Conservation (phyloP, 1,140 invertebrate species). For the Pseudomyrmex gracilis region DNA sequence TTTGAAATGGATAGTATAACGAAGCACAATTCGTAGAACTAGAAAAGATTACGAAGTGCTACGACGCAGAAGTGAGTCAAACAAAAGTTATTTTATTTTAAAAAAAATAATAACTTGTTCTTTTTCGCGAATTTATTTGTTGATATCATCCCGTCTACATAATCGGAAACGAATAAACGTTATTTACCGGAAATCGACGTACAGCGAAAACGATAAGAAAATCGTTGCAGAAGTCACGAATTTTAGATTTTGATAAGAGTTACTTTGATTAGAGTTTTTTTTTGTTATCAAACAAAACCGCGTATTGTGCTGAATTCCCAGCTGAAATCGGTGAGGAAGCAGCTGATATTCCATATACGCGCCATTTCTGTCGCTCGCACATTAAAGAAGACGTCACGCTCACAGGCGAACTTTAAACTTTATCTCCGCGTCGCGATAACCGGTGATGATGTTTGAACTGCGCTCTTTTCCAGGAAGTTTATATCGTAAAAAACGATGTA, state of each 20-base stretch:
- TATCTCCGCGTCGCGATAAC: conserved; percentile 47
- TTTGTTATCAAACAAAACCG: conserved; percentile 29
- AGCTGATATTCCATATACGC: conserved; percentile 47
- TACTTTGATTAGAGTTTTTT: neutral
- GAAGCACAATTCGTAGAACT: neutral
- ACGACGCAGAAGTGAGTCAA: neutral
- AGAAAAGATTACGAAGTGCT: no score
- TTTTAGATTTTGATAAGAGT: conserved; percentile 3
- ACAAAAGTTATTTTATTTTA: no score
- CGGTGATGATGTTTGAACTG: conserved; percentile 35
- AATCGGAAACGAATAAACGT: no score
- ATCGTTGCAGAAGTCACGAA: neutral
- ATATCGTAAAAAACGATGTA: conserved; percentile 38
- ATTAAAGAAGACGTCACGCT: conserved; percentile 35
- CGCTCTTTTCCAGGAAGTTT: conserved; percentile 22
- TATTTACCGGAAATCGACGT: neutral
- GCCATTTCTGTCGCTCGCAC: conserved; percentile 1
- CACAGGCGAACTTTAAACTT: conserved; percentile 33
- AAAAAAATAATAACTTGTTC: no score
- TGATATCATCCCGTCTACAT: no score
- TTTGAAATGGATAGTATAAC: no score
- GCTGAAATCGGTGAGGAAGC: conserved; percentile 25
- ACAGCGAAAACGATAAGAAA: neutral
- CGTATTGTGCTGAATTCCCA: conserved; percentile 11
- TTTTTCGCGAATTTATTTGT: neutral